These are phyloP conservation scores for Trisateles emortualis DNA, from an alignment of 2,888 invertebrate genomes.

Conservation along the genomic window DNA sequence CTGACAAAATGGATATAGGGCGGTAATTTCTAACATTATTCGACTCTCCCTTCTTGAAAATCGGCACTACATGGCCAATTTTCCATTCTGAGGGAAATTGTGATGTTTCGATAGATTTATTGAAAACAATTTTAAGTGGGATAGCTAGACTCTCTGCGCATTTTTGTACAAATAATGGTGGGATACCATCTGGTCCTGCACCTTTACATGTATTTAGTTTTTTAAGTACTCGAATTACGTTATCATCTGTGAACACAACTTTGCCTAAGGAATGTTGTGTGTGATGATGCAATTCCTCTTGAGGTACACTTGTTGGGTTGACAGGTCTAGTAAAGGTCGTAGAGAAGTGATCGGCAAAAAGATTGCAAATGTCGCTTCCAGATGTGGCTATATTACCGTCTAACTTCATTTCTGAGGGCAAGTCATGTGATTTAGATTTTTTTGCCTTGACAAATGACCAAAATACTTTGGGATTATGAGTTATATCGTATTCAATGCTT, in stretches of 20 bases:
- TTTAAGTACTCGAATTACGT: not conserved
- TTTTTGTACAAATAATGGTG: constrained; percentile 5
- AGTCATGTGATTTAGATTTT: not conserved
- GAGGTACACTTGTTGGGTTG: no score
- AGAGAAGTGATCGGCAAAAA: not conserved
- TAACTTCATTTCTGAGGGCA: not conserved
- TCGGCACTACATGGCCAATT: not conserved
- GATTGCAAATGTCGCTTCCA: not conserved
- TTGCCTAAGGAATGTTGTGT: not conserved
- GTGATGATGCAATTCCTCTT: not conserved
- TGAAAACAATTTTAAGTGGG: constrained; percentile 4
- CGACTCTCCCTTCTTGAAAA: constrained; percentile 2
- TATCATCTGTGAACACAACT: not conserved
- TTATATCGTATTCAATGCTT: not conserved
- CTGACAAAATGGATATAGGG: constrained; percentile 5
- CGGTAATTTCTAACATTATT: constrained; percentile 3
- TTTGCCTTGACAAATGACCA: not conserved
- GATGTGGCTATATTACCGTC: not conserved
- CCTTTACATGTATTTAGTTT: constrained; percentile 1
- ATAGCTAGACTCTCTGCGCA: not conserved
- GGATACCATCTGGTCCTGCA: constrained; percentile 8
- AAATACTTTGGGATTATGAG: not conserved
- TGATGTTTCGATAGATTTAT: constrained; percentile 4
- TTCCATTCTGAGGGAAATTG: constrained; percentile 6
- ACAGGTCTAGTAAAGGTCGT: no score